phyloP scores from a whole-genome alignment of 2,888 invertebrate species.

The Gnatocerus cornutus region DNA sequence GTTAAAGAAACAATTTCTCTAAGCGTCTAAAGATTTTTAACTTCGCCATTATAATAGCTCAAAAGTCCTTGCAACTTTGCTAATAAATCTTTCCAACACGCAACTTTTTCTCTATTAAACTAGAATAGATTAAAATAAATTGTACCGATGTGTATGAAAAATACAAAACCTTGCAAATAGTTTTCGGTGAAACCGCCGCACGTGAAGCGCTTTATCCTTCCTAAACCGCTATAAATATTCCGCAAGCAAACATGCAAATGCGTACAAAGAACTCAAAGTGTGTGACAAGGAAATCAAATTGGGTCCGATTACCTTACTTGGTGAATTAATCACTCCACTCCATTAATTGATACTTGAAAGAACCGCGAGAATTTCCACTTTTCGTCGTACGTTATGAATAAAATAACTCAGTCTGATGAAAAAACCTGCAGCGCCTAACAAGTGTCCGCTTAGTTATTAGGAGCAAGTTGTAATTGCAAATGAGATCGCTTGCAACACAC shows the following conservation, averaged over 20 bases:
- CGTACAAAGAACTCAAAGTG: conserved; percentile 49
- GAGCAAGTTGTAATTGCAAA: conserved; percentile 26
- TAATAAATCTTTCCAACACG: too few relatives aligned
- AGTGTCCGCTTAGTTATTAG: conserved; percentile 25
- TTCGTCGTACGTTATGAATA: conserved; percentile 29
- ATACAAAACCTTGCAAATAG: too few relatives aligned
- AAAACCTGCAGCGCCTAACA: conserved; percentile 26
- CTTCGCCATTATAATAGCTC: too few relatives aligned
- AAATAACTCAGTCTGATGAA: conserved; percentile 15
- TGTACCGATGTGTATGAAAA: too few relatives aligned
- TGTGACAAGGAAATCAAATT: conserved; percentile 50
- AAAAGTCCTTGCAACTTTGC: too few relatives aligned
- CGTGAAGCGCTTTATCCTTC: too few relatives aligned
- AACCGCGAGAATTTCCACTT: conserved; percentile 10
- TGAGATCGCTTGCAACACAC: conserved; percentile 21
- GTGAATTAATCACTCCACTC: conserved; percentile 23
- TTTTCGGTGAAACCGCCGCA: too few relatives aligned
- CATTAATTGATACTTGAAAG: conserved; percentile 17
- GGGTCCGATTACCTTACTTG: conserved; percentile 41
- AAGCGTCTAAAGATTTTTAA: too few relatives aligned
- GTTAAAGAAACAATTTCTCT: too few relatives aligned
- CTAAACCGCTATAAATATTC: conserved; percentile 38
- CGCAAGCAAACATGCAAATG: conserved; percentile 46
- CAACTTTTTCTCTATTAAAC: too few relatives aligned
- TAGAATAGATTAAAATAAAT: too few relatives aligned